These are phyloP conservation scores for Callochromis pleurospilus DNA, from an alignment of 2,113 vertebrate genomes.

Conservation along the genomic window DNA sequence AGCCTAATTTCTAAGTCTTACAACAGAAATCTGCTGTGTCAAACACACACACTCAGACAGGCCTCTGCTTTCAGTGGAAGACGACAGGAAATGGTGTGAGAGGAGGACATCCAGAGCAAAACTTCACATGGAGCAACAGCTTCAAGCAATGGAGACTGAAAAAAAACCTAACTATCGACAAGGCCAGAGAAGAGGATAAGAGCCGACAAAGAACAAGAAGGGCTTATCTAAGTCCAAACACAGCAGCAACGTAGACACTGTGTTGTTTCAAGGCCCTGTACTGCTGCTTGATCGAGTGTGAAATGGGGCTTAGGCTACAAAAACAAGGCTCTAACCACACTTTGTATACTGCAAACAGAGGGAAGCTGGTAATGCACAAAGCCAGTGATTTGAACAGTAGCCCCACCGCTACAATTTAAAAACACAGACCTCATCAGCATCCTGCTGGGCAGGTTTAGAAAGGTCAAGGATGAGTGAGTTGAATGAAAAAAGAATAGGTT, in stretches of 20 bases:
- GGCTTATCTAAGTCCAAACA: neutral
- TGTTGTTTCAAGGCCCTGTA: neutral
- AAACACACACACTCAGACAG: neutral
- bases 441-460: neutral
- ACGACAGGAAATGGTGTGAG: neutral
- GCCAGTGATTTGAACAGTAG: neutral
- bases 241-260: neutral
- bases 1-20: neutral
- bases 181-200: neutral
- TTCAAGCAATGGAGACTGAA: neutral
- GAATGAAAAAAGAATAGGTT: neutral
- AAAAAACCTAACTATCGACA: rapidly evolving
- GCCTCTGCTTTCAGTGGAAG: neutral
- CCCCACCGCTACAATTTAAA: neutral
- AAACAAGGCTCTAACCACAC: slow-evolving; percentile 6
- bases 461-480: neutral
- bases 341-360: neutral
- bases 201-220: neutral
- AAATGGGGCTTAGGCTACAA: slow-evolving; percentile 5
- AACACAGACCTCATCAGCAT: neutral
- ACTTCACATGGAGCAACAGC: neutral
- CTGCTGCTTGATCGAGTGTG: slow-evolving; percentile 4
- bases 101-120: neutral
- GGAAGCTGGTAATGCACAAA: neutral
- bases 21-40: neutral